phyloP scores from a whole-genome alignment of 2,113 vertebrate species.

The Anseranas semipalmata region DNA sequence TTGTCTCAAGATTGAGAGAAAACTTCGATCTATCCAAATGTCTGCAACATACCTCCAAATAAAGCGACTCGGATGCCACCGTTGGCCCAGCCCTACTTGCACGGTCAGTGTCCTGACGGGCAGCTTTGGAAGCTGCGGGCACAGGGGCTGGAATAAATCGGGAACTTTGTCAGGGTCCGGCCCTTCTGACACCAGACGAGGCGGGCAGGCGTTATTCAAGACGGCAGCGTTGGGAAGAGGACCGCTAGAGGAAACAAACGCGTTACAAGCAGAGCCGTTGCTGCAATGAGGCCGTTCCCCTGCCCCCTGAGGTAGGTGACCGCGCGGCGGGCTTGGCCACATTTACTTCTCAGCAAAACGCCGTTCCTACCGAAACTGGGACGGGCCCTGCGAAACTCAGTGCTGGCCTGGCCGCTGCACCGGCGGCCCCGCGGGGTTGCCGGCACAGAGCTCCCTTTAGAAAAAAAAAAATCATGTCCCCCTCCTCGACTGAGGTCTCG shows the following conservation, averaged over 20 bases:
- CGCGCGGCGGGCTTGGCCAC: rapidly evolving
- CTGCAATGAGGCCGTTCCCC: rapidly evolving
- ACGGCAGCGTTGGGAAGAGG: background rate
- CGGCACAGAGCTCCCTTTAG: too few relatives aligned
- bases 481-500: background rate
- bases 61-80: rapidly evolving
- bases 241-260: background rate
- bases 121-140: background rate
- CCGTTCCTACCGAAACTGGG: rapidly evolving
- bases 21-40: background rate
- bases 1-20: background rate
- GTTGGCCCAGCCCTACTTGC: background rate
- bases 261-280: rapidly evolving
- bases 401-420: background rate
- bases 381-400: background rate
- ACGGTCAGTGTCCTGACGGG: rapidly evolving
- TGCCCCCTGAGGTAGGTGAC: too few relatives aligned
- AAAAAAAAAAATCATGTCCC: too few relatives aligned
- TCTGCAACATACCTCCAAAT: background rate
- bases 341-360: rapidly evolving
- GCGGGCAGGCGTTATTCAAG: background rate
- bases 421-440: too few relatives aligned
- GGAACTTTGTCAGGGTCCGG: background rate
- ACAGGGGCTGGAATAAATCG: rapidly evolving
- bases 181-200: too few relatives aligned